A percentile compares a stretch with the other conserved stretches of the same genome.
Conservation (phyloP, 2,113 vertebrate genomes). For the Caretta caretta region DNA sequence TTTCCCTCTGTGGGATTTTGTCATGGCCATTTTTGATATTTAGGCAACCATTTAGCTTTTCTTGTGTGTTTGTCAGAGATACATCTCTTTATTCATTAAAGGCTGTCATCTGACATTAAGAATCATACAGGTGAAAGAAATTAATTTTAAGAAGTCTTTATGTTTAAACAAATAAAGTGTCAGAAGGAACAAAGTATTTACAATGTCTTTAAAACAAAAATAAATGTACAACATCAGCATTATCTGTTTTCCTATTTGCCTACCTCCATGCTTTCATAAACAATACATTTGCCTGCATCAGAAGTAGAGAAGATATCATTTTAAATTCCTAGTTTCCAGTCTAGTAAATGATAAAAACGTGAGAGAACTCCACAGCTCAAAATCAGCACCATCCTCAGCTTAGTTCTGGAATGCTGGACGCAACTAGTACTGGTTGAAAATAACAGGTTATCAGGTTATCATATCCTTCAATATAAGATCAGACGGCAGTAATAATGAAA, state of each 20-base stretch:
- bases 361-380: neutral
- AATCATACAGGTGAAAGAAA: neutral
- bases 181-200: neutral
- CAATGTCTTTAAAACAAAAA: neutral
- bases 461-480: constrained; percentile 3
- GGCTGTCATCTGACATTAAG: neutral
- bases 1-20: neutral
- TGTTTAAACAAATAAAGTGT: neutral
- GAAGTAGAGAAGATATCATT: neutral
- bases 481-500: neutral
- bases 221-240: neutral
- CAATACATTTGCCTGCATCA: neutral
- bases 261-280: neutral
- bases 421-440: neutral
- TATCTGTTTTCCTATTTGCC: neutral
- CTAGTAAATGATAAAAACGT: neutral
- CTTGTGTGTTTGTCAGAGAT: neutral
- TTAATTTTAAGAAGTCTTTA: neutral
- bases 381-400: neutral
- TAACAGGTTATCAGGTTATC: neutral
- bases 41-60: neutral
- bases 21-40: neutral
- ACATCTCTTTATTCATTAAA: neutral
- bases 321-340: neutral
- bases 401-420: neutral